These are phyloP conservation scores for Karalla daura DNA, from an alignment of 2,797 vertebrate species.

Conservation along the genomic window DNA sequence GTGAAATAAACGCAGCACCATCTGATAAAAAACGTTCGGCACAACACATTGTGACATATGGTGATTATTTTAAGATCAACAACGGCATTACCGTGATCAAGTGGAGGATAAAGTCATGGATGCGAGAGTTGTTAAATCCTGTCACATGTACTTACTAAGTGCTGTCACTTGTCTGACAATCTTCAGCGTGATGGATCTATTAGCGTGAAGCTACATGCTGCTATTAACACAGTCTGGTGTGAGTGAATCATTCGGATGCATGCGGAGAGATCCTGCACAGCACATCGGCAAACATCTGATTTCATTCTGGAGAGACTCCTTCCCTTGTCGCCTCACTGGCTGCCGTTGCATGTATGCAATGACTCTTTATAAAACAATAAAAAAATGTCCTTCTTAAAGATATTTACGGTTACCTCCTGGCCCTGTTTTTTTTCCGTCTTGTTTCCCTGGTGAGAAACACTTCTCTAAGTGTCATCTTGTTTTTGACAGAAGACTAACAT, in stretches of 20 bases:
- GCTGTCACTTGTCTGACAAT: not conserved
- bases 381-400: not conserved
- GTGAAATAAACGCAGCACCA: not conserved
- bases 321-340: not conserved
- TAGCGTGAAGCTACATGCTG: not conserved
- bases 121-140: not conserved
- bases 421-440: not conserved
- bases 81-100: not conserved
- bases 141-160: too few relatives aligned
- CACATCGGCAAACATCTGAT: not conserved
- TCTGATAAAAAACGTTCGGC: not conserved
- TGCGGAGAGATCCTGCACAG: not conserved
- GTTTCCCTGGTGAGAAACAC: not conserved
- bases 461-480: constrained; percentile 30
- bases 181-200: not conserved
- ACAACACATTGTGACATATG: not conserved
- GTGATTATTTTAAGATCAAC: not conserved
- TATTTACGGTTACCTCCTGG: not conserved
- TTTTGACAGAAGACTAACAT: constrained; percentile 39
- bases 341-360: not conserved
- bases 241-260: not conserved
- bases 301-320: too few relatives aligned
- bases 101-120: not conserved
- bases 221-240: not conserved
- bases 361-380: constrained; percentile 2